Evolutionary conservation across 2,888 invertebrate species (phyloP).

Genomic region (Campoplex capitator): DNA sequence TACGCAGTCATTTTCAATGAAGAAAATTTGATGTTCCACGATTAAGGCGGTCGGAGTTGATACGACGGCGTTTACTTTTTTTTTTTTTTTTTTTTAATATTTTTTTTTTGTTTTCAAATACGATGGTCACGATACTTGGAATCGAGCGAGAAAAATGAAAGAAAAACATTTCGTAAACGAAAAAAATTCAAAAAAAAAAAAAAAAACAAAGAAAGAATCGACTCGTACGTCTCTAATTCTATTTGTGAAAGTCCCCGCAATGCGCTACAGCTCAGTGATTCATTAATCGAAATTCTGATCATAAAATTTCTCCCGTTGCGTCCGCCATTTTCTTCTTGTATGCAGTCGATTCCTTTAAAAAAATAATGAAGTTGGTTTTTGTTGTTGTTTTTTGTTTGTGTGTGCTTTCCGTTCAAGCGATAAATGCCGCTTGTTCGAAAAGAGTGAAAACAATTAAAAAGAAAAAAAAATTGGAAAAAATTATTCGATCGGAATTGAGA

Average conservation of each 20-base stretch:
- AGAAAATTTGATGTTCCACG: conserved; percentile 76
- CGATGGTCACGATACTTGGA: conserved; percentile 70
- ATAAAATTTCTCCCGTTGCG: conserved; percentile 79
- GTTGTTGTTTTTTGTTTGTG: background rate
- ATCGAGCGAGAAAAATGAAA: conserved; percentile 70
- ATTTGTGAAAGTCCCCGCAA: conserved; percentile 70
- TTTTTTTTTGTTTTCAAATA: conserved; percentile 33
- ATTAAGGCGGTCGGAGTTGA: conserved; percentile 81
- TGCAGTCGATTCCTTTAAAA: conserved; percentile 92
- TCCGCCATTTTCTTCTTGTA: conserved; percentile 90
- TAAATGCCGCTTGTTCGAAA: background rate
- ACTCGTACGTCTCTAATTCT: conserved; percentile 70
- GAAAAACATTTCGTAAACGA: conserved; percentile 31
- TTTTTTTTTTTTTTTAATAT: background rate
- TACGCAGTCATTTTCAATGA: conserved; percentile 91
- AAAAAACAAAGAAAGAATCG: conserved; percentile 66
- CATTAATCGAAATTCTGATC: conserved; percentile 75
- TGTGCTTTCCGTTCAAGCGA: conserved; percentile 13
- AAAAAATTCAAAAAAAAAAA: conserved; percentile 41
- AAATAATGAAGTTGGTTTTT: conserved; percentile 51
- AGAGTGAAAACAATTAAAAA: background rate
- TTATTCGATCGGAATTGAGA: conserved; percentile 24
- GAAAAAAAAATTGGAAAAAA: background rate
- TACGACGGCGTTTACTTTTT: conserved; percentile 57
- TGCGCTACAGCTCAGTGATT: conserved; percentile 73